A percentile compares a stretch with the other conserved stretches of the same genome.
These are phyloP conservation scores for Latrodectus hesperus DNA, from an alignment of 2,888 invertebrate species.

Conservation along the genomic window DNA sequence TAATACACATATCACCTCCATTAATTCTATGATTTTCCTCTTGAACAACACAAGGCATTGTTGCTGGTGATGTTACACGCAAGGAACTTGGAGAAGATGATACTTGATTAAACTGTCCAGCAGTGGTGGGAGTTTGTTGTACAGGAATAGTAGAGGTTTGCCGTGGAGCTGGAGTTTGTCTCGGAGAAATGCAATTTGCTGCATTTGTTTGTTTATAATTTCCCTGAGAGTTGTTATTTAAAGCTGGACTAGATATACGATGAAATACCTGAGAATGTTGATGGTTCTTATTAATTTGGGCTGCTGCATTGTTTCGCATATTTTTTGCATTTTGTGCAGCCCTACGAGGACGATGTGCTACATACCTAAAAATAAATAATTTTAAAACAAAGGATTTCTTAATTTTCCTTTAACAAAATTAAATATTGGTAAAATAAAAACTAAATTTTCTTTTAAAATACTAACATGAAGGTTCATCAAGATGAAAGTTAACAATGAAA, in stretches of 20 bases:
- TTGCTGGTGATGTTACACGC: conserved; percentile 32
- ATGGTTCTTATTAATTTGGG: conserved; percentile 42
- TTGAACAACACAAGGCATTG: conserved; percentile 42
- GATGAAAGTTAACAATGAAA: too few species aligned
- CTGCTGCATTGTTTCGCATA: conserved; percentile 45
- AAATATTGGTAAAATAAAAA: too few species aligned
- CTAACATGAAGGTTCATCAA: too few species aligned
- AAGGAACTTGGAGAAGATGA: conserved; percentile 11
- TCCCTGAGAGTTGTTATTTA: conserved; percentile 44
- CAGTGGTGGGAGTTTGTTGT: conserved; percentile 10
- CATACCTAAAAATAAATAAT: conserved; percentile 24
- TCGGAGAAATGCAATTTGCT: conserved; percentile 34
- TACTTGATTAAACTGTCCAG: neutral
- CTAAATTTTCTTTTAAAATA: too few species aligned
- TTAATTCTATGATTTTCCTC: conserved; percentile 57
- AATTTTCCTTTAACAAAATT: too few species aligned
- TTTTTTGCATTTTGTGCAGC: conserved; percentile 22
- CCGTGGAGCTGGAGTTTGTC: conserved; percentile 49
- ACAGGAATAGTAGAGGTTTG: conserved; percentile 17
- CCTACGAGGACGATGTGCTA: conserved; percentile 40
- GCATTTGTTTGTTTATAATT: conserved; percentile 45
- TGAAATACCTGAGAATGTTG: conserved; percentile 52
- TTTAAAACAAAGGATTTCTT: too few species aligned
- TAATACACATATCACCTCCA: conserved; percentile 26
- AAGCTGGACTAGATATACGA: conserved; percentile 58